Conservation (phyloP, 2,113 vertebrate species). For the Elgaria multicarinata region DNA sequence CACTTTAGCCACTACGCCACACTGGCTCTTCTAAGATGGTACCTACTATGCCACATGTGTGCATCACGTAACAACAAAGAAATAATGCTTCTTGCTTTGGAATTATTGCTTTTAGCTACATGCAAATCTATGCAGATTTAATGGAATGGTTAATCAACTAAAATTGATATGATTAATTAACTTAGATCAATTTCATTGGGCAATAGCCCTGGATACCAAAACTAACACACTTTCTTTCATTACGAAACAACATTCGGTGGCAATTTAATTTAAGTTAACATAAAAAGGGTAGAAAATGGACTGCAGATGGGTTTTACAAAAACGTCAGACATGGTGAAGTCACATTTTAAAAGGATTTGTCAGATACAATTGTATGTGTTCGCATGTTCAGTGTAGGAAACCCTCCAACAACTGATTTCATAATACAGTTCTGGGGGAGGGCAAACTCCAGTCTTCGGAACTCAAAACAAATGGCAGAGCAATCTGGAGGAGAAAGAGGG, state of each 20-base stretch:
- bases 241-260: conserved; percentile 51
- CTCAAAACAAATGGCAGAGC: conserved; percentile 68
- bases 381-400: conserved; percentile 41
- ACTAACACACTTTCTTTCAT: conserved; percentile 57
- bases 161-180: background rate
- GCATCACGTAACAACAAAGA: background rate
- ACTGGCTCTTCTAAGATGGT: background rate
- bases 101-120: background rate
- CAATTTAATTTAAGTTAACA: conserved; percentile 70
- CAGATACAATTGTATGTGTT: conserved; percentile 21
- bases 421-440: conserved; percentile 39
- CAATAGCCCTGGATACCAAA: background rate
- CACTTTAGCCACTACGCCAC: too few species aligned
- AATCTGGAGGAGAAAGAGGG: conserved; percentile 62
- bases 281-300: conserved; percentile 72
- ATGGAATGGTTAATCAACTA: background rate
- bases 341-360: conserved; percentile 62
- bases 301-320: conserved; percentile 69
- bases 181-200: background rate
- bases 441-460: conserved; percentile 28
- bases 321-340: conserved; percentile 51
- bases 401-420: conserved; percentile 62
- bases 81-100: background rate
- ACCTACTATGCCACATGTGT: background rate
- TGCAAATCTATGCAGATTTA: background rate